phyloP scores from a whole-genome alignment of 2,888 invertebrate genomes.

The Dexiosoma caninum region DNA sequence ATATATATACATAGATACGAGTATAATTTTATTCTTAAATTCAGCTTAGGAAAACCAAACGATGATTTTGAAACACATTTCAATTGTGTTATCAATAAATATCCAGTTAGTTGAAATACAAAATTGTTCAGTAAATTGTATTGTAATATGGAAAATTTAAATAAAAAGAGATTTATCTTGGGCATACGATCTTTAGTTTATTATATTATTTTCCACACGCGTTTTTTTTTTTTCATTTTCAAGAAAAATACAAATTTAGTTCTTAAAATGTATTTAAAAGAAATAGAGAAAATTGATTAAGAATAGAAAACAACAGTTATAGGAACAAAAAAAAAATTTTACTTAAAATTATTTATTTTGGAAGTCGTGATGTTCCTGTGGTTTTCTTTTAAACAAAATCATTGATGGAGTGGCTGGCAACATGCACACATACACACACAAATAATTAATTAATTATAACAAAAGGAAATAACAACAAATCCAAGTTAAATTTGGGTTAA shows the following conservation, averaged over 20 bases:
- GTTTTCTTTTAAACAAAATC: background rate
- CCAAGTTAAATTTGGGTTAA: slow-evolving; percentile 4
- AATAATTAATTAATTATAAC: background rate
- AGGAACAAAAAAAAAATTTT: background rate
- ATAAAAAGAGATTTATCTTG: background rate
- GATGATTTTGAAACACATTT: too few species aligned
- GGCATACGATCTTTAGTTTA: background rate
- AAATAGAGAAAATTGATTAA: background rate
- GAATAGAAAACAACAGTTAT: background rate
- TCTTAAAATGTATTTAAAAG: too few species aligned
- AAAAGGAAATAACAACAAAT: background rate
- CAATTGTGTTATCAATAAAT: background rate
- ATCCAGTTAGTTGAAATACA: background rate
- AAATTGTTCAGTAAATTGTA: too few species aligned
- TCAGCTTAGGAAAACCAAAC: too few species aligned
- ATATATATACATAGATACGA: too few species aligned
- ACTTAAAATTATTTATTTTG: background rate
- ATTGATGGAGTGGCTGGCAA: slow-evolving; percentile 13
- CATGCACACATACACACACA: too few species aligned
- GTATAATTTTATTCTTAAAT: too few species aligned
- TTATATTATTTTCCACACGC: slow-evolving; percentile 10
- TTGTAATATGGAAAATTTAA: background rate
- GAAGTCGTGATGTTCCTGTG: background rate
- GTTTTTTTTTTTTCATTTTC: background rate
- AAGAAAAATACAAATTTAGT: background rate